phyloP scores from a whole-genome alignment of 1,140 invertebrate genomes.

The Choristoneura fumiferana region DNA sequence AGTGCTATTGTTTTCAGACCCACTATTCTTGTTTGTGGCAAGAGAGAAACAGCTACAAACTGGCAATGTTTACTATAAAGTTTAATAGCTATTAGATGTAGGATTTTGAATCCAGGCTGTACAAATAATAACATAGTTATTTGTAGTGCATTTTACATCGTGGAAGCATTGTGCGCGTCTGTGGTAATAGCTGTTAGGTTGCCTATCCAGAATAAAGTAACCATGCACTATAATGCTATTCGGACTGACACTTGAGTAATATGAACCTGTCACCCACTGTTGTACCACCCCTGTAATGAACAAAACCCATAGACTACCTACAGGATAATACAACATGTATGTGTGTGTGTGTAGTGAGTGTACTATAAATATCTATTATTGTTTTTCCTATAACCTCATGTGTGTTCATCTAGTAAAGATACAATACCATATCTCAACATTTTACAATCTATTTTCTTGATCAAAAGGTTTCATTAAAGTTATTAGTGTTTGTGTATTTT shows the following conservation, averaged over 20 bases:
- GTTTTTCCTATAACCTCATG: slow-evolving; percentile 18
- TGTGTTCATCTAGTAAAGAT: slow-evolving; percentile 18
- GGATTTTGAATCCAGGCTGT: slow-evolving; percentile 71
- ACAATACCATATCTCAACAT: slow-evolving; percentile 15
- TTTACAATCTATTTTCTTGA: slow-evolving; percentile 18
- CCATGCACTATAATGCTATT: slow-evolving; percentile 38
- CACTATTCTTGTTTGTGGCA: slow-evolving; percentile 25
- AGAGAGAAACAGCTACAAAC: slow-evolving; percentile 32
- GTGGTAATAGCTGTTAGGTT: slow-evolving; percentile 67
- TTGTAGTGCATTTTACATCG: slow-evolving; percentile 74
- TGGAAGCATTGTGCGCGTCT: slow-evolving; percentile 60
- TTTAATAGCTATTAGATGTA: slow-evolving; percentile 73
- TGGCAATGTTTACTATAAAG: slow-evolving; percentile 58
- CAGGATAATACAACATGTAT: slow-evolving; percentile 14
- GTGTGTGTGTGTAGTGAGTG: slow-evolving; percentile 11
- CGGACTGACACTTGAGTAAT: slow-evolving; percentile 20
- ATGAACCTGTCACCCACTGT: not conserved
- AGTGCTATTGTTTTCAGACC: slow-evolving; percentile 25
- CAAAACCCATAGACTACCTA: slow-evolving; percentile 5
- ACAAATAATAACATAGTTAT: slow-evolving; percentile 73
- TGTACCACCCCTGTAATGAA: not conserved
- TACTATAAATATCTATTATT: slow-evolving; percentile 18
- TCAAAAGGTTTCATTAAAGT: not conserved
- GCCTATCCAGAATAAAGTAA: slow-evolving; percentile 54
- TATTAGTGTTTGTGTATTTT: slow-evolving; percentile 12